phyloP scores from a whole-genome alignment of 2,888 invertebrate species.

The Amitus sp. region DNA sequence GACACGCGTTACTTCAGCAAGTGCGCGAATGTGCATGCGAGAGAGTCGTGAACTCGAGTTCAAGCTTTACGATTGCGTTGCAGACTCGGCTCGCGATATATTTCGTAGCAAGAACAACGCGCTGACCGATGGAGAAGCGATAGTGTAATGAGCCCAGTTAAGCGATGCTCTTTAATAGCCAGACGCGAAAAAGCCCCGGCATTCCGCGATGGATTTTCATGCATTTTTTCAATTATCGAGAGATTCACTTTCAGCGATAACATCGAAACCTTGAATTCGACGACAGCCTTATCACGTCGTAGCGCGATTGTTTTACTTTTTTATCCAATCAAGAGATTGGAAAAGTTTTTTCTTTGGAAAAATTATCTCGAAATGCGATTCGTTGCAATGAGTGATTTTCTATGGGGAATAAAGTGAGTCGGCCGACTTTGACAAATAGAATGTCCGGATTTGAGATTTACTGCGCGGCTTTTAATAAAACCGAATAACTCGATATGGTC shows the following conservation, averaged over 20 bases:
- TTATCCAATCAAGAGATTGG: too few relatives aligned
- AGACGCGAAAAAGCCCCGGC: neutral
- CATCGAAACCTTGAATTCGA: neutral
- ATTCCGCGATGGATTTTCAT: too few relatives aligned
- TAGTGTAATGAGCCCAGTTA: conserved; percentile 47
- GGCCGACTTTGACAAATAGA: too few relatives aligned
- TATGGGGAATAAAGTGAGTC: too few relatives aligned
- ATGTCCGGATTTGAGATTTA: too few relatives aligned
- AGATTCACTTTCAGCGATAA: too few relatives aligned
- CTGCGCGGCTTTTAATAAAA: neutral
- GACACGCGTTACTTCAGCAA: neutral
- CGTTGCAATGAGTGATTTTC: too few relatives aligned
- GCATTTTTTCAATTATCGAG: neutral
- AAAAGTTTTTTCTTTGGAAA: too few relatives aligned
- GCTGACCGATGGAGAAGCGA: conserved; percentile 51
- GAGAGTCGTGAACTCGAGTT: conserved; percentile 52
- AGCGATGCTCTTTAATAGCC: conserved; percentile 24
- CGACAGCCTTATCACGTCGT: neutral
- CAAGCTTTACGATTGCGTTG: conserved; percentile 51
- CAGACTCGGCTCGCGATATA: conserved; percentile 52
- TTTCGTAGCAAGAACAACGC: conserved; percentile 47
- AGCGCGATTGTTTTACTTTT: too few relatives aligned
- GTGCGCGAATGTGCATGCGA: neutral
- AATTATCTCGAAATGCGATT: too few relatives aligned
- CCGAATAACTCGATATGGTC: neutral